These are phyloP conservation scores for Lycaena phlaeas DNA, from an alignment of 2,888 invertebrate genomes.

Conservation along the genomic window DNA sequence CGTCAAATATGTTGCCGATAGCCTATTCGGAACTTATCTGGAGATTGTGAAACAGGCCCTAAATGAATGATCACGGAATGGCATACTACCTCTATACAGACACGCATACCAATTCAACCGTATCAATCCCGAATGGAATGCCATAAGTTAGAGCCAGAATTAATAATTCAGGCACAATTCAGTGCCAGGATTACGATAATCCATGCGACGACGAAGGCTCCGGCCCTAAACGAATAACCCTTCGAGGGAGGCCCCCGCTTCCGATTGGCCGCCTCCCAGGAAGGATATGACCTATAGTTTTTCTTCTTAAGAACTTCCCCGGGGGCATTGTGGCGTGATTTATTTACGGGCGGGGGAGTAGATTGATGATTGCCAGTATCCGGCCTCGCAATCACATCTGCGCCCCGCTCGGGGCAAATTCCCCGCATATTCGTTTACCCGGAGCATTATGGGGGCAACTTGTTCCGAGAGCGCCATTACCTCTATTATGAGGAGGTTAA, in stretches of 20 bases:
- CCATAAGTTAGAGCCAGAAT: no score
- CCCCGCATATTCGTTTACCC: constrained; percentile 69
- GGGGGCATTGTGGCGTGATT: constrained; percentile 69
- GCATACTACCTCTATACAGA: no score
- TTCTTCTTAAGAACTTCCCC: constrained; percentile 73
- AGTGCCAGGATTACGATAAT: constrained; percentile 38
- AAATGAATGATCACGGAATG: no score
- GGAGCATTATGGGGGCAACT: constrained; percentile 58
- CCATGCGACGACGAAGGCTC: constrained; percentile 43
- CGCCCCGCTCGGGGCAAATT: constrained; percentile 56
- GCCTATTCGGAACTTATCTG: no score
- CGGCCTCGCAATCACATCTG: constrained; percentile 63
- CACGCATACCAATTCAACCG: no score
- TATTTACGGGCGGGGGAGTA: constrained; percentile 42
- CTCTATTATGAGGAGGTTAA: constrained; percentile 53
- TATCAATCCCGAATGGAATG: no score
- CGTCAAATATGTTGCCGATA: no score
- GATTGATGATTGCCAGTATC: constrained; percentile 68
- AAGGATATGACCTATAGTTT: constrained; percentile 74
- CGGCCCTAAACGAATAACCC: constrained; percentile 49
- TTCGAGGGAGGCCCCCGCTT: constrained; percentile 41
- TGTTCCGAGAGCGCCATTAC: constrained; percentile 66
- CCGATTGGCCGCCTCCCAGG: constrained; percentile 69
- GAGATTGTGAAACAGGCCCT: no score
- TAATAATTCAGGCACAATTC: constrained; percentile 46